A percentile compares a stretch with the other conserved stretches of the same genome.
Evolutionary conservation across 2,113 vertebrate species (phyloP).

Genomic region (Aix galericulata): DNA sequence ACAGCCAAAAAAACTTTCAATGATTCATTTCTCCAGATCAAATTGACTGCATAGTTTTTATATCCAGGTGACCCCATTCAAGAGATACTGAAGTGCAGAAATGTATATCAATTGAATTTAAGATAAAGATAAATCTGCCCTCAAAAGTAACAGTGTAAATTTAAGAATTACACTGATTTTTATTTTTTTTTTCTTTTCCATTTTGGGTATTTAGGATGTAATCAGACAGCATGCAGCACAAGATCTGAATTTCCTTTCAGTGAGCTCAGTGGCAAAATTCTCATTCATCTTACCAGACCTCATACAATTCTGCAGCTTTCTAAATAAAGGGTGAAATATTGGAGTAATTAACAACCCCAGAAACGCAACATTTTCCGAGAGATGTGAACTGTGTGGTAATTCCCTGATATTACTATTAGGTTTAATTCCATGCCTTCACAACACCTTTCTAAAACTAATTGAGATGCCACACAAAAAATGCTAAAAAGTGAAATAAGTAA

Average conservation of each 20-base stretch:
- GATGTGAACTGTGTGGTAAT: not conserved
- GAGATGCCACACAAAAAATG: not conserved
- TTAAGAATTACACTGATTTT: not conserved
- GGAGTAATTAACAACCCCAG: not conserved
- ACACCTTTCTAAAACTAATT: not conserved
- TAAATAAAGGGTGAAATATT: not conserved
- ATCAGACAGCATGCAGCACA: not conserved
- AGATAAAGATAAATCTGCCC: not conserved
- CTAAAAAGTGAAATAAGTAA: not conserved
- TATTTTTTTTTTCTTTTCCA: not conserved
- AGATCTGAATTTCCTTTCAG: not conserved
- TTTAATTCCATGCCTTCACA: not conserved
- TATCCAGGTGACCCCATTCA: not conserved
- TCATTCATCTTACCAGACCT: not conserved
- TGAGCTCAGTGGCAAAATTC: not conserved
- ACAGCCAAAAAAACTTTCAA: not conserved
- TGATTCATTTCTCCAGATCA: not conserved
- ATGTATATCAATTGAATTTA: not conserved
- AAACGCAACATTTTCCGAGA: not conserved
- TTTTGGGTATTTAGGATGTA: not conserved
- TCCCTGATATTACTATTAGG: not conserved
- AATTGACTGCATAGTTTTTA: not conserved
- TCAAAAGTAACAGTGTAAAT: not conserved
- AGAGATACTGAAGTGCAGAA: not conserved
- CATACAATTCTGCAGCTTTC: not conserved